Base-by-base conservation (phyloP, 92 coral and sea anemone species). In the Phenganax subtilis region DNA sequence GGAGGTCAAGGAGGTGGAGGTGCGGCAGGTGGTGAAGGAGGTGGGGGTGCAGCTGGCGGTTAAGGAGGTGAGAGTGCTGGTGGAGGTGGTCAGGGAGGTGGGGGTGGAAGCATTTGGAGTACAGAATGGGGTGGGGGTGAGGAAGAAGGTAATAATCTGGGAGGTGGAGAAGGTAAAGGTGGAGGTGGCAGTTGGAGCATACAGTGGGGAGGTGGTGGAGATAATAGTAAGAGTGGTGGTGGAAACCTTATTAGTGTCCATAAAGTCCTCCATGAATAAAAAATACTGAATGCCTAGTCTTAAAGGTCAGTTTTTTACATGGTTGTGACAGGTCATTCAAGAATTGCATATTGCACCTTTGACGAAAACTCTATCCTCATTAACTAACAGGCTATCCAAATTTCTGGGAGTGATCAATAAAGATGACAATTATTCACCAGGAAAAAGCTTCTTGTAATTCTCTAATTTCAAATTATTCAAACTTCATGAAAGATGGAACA, bases 61-160 rank as follows among this genome's bases (percentile, higher is more conserved):
- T 1, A 53, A 71, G 76, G 29, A 10, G 16, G 37, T 8, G 55
- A 8, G 3, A 55, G 57, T 51, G 75, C 47, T 8, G 37, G 9
- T 6, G 75, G 29, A 9, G 75, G 37, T 12, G 75, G 75, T 12
- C 12, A 16, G 12, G 75, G 75, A 20, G 55, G 55, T 7, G 75
- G 52, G 10, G 75, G 75, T 30, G 37, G n/a, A 16, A 52, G 75
- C 30, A 52, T 52, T 1, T 12, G 37, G 75, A 20, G 54, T 15
- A 9, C 12, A 52, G 12, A 16, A 4, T 7, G 30, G 53, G 55
- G 55, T 31, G 52, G 75, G 30, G 30, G 44, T 68, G 20, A 44
- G 54, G 82, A 73, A 16, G 73, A 61, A 15, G 83, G 83, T 53
- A 52, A 61, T 62, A 65, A 16, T 62, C 53, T 4, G 17, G 69